phyloP scores from a whole-genome alignment of 2,888 invertebrate species.

The Carcina quercana region DNA sequence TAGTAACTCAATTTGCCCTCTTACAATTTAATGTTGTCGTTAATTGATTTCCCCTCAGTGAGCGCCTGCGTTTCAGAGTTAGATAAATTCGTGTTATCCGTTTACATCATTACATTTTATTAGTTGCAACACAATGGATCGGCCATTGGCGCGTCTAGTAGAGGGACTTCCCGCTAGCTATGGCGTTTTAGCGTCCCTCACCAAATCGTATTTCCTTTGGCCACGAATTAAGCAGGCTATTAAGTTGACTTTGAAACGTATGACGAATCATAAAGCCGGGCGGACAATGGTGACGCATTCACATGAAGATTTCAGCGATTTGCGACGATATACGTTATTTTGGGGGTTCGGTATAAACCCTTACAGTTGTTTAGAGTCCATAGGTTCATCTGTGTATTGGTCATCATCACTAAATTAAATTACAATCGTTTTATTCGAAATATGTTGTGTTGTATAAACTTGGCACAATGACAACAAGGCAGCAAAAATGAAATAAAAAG shows the following conservation, averaged over 20 bases:
- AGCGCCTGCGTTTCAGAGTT: slow-evolving; percentile 43
- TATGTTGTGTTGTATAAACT: too few species aligned
- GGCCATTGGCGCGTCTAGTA: slow-evolving; percentile 44
- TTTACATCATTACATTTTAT: slow-evolving; percentile 75
- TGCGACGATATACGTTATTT: slow-evolving; percentile 34
- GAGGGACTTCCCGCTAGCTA: slow-evolving; percentile 56
- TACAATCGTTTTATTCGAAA: too few species aligned
- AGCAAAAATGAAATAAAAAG: too few species aligned
- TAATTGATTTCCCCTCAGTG: slow-evolving; percentile 65
- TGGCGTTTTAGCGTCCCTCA: slow-evolving; percentile 45
- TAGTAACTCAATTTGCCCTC: slow-evolving; percentile 10
- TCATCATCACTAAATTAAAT: too few species aligned
- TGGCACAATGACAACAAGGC: too few species aligned
- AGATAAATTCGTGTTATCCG: slow-evolving; percentile 70
- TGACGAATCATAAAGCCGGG: slow-evolving; percentile 61
- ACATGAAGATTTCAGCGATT: slow-evolving; percentile 42
- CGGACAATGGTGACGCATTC: slow-evolving; percentile 46
- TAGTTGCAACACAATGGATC: slow-evolving; percentile 61
- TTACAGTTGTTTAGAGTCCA: too few species aligned
- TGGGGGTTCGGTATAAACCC: too few species aligned
- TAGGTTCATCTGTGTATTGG: too few species aligned
- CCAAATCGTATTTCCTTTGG: slow-evolving; percentile 66
- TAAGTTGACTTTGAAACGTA: slow-evolving; percentile 63
- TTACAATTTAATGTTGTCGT: slow-evolving; percentile 22
- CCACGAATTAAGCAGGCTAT: slow-evolving; percentile 70